Percentiles rank a stretch among this genome's conserved stretches.
phyloP scores from a whole-genome alignment of 2,113 vertebrate species.

The Oreotragus oreotragus region DNA sequence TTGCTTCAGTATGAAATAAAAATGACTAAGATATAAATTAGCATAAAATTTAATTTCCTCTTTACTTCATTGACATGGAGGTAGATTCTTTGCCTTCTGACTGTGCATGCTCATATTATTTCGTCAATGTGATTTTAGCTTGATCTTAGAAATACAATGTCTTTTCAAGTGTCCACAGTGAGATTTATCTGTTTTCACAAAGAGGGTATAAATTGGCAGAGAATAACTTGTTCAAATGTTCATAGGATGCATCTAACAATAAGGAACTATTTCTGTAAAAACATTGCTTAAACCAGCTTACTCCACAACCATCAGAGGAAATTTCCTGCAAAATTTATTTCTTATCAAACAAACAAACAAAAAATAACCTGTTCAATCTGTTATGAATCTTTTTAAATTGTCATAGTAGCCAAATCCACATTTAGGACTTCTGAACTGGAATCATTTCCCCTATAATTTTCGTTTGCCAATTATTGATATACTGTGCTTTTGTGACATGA shows the following conservation, averaged over 20 bases:
- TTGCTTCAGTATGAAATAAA: not conserved
- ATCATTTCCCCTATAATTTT: not conserved
- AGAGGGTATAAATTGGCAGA: not conserved
- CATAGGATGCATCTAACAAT: not conserved
- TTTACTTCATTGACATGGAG: not conserved
- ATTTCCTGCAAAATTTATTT: not conserved
- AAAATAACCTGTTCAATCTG: not conserved
- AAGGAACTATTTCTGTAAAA: not conserved
- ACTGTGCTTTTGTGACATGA: not conserved
- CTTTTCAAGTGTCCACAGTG: not conserved
- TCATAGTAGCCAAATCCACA: not conserved
- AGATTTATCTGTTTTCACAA: not conserved
- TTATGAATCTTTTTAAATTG: not conserved
- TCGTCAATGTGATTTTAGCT: not conserved
- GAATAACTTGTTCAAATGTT: not conserved
- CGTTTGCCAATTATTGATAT: not conserved
- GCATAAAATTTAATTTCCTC: not conserved
- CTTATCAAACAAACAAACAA: not conserved
- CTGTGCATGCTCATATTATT: not conserved
- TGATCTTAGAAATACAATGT: not conserved
- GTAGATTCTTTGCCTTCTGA: not conserved
- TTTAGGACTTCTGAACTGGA: not conserved
- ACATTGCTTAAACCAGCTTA: not conserved
- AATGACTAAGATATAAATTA: not conserved
- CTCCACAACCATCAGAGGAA: not conserved